Conservation (phyloP, 1,140 invertebrate genomes). For the Planococcus citri region DNA sequence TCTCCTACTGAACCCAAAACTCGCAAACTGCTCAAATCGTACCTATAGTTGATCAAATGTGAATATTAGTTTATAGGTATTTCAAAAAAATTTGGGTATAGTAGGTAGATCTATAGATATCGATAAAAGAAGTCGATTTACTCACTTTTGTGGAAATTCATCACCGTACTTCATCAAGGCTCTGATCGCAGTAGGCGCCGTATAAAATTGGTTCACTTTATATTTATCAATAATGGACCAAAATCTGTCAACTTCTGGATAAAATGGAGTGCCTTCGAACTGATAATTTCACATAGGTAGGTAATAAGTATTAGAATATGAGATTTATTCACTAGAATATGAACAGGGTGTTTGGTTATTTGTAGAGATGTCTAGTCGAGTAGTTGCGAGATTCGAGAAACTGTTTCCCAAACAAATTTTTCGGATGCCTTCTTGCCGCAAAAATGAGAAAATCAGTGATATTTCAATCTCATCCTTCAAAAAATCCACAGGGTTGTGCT, state of each 20-base stretch:
- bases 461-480: too few relatives aligned
- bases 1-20: constrained; percentile 92
- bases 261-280: constrained; percentile 94
- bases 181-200: constrained; percentile 93
- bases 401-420: too few relatives aligned
- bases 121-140: too few relatives aligned
- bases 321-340: too few relatives aligned
- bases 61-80: background rate
- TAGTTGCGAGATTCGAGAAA: too few relatives aligned
- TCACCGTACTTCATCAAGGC: constrained; percentile 91
- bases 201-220: constrained; percentile 93
- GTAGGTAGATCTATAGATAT: too few relatives aligned
- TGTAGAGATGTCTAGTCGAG: too few relatives aligned
- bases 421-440: too few relatives aligned
- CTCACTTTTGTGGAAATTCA: constrained; percentile 49
- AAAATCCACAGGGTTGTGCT: too few relatives aligned
- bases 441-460: too few relatives aligned
- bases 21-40: constrained; percentile 45
- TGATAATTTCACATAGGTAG: constrained; percentile 41
- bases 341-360: too few relatives aligned
- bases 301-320: constrained; percentile 21
- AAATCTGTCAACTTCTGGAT: constrained; percentile 75
- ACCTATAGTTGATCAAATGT: constrained; percentile 28
- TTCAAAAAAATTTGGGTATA: background rate
- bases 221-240: constrained; percentile 91